Evolutionary conservation across 2,797 vertebrate genomes (phyloP).

Genomic region (Artibeus lituratus): DNA sequence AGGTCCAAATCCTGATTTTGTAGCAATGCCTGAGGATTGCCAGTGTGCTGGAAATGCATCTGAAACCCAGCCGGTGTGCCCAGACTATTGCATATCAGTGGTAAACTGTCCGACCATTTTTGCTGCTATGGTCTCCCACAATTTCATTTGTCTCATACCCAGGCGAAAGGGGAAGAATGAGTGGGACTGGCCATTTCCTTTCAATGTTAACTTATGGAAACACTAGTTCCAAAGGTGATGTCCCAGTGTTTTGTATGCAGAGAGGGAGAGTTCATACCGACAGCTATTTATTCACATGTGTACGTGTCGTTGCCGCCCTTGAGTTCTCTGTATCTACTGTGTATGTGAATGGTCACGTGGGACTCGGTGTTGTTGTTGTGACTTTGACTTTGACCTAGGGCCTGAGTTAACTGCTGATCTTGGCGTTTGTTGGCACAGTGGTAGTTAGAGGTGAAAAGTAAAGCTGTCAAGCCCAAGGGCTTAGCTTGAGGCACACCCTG

Average conservation of each 20-base stretch:
- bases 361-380: conserved; percentile 88
- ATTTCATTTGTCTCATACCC: conserved; percentile 74
- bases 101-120: conserved; percentile 76
- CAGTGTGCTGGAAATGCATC: conserved; percentile 41
- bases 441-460: conserved; percentile 66
- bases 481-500: conserved; percentile 3
- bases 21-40: conserved; percentile 28
- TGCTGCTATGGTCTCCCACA: conserved; percentile 78
- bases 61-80: conserved; percentile 1
- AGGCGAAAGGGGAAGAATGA: conserved; percentile 75
- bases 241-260: conserved; percentile 82
- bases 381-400: conserved; percentile 88
- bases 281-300: conserved; percentile 82
- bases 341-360: conserved; percentile 87
- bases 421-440: conserved; percentile 82
- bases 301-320: conserved; percentile 82
- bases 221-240: conserved; percentile 75
- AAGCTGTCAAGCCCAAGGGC: conserved; percentile 46
- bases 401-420: conserved; percentile 81
- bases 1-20: conserved; percentile 44
- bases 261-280: conserved; percentile 77
- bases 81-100: conserved; percentile 37
- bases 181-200: conserved; percentile 75
- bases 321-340: conserved; percentile 84
- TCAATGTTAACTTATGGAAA: conserved; percentile 77